phyloP scores from a whole-genome alignment of 1,140 invertebrate genomes.

The Cheumatopsyche charites region DNA sequence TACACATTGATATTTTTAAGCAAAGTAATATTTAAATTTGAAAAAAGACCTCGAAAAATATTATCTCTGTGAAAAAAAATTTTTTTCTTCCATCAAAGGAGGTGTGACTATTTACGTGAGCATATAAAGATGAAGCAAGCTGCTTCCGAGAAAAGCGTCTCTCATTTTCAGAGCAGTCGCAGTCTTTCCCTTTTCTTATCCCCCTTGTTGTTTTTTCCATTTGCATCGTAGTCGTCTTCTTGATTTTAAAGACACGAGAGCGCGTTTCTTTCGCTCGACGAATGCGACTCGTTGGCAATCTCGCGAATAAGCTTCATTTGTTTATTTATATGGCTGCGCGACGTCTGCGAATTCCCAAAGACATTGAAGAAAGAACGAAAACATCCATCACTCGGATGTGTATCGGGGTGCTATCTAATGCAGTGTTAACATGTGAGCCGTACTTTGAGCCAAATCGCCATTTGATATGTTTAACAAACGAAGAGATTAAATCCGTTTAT shows the following conservation, averaged over 20 bases:
- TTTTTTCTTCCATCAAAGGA: too few species aligned
- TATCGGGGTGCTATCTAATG: too few species aligned
- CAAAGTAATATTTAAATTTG: too few species aligned
- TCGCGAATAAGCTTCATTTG: constrained; percentile 22
- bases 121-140: too few species aligned
- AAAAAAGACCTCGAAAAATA: too few species aligned
- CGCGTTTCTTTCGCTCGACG: neutral
- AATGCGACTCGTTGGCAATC: neutral
- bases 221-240: constrained; percentile 4
- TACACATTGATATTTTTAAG: too few species aligned
- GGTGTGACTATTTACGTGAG: too few species aligned
- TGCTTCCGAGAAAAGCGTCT: neutral
- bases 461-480: too few species aligned
- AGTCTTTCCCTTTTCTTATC: neutral
- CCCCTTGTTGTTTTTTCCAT: neutral
- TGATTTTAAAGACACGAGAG: constrained; percentile 10
- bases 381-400: neutral
- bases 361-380: constrained; percentile 9
- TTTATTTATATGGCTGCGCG: constrained; percentile 21
- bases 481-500: too few species aligned
- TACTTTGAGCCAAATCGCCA: too few species aligned
- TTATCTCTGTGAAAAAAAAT: too few species aligned
- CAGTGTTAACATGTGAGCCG: too few species aligned
- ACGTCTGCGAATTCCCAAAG: constrained; percentile 18
- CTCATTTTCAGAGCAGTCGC: constrained; percentile 6